These are phyloP conservation scores for Tipula vernalis DNA, from an alignment of 2,888 invertebrate genomes.

Conservation along the genomic window DNA sequence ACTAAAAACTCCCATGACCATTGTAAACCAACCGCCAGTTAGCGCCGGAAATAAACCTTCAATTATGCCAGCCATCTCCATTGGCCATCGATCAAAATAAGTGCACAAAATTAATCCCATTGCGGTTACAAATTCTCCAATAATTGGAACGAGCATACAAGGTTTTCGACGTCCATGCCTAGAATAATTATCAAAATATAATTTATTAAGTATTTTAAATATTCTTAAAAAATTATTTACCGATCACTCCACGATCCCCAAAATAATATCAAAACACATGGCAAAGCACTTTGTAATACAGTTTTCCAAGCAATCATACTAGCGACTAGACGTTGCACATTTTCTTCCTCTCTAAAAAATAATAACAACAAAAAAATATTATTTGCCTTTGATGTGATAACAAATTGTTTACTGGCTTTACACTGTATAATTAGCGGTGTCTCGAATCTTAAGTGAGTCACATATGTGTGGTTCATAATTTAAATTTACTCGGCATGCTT, in stretches of 20 bases:
- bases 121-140: slow-evolving; percentile 68
- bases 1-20: slow-evolving; percentile 83
- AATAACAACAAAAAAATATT: background rate
- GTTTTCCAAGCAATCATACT: slow-evolving; percentile 80
- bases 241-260: slow-evolving; percentile 68
- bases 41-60: slow-evolving; percentile 72
- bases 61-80: slow-evolving; percentile 67
- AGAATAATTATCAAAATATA: background rate
- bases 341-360: slow-evolving; percentile 42
- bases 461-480: slow-evolving; percentile 59
- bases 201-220: background rate
- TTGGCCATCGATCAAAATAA: slow-evolving; percentile 64
- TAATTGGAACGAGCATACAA: slow-evolving; percentile 70
- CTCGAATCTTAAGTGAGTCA: slow-evolving; percentile 58
- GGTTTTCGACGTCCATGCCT: slow-evolving; percentile 40
- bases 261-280: slow-evolving; percentile 69
- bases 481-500: slow-evolving; percentile 75
- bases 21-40: slow-evolving; percentile 78
- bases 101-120: slow-evolving; percentile 67
- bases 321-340: slow-evolving; percentile 62
- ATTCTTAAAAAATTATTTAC: slow-evolving; percentile 21
- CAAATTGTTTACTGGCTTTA: slow-evolving; percentile 16
- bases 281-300: slow-evolving; percentile 66
- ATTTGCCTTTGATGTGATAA: background rate
- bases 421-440: slow-evolving; percentile 45